phyloP scores from a whole-genome alignment of 2,888 invertebrate genomes.

The Drymonia ruficornis region DNA sequence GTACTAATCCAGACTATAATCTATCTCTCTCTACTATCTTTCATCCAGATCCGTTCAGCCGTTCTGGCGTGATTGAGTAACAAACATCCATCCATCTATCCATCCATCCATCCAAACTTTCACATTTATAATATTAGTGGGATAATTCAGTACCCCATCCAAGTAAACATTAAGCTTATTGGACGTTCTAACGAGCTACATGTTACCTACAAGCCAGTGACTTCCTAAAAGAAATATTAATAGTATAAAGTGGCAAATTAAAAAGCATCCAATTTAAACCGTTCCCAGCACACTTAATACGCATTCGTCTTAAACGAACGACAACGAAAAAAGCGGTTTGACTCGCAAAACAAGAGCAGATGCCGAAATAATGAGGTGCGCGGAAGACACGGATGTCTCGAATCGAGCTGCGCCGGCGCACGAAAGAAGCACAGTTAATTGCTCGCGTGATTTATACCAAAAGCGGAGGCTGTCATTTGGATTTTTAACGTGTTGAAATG shows the following conservation, averaged over 20 bases:
- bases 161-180: too few species aligned
- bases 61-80: too few species aligned
- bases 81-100: too few species aligned
- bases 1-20: too few species aligned
- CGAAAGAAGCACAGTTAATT: slow-evolving; percentile 38
- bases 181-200: too few species aligned
- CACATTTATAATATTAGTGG: too few species aligned
- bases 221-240: not conserved
- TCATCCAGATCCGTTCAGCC: too few species aligned
- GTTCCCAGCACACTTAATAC: slow-evolving; percentile 28
- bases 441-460: slow-evolving; percentile 41
- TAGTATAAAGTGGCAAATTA: not conserved
- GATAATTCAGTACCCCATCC: too few species aligned
- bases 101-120: too few species aligned
- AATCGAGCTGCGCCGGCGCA: slow-evolving; percentile 37
- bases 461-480: slow-evolving; percentile 36
- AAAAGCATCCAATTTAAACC: slow-evolving; percentile 22
- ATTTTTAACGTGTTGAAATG: slow-evolving; percentile 31
- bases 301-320: slow-evolving; percentile 33
- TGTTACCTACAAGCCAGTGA: not conserved
- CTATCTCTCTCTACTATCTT: too few species aligned
- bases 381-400: slow-evolving; percentile 55
- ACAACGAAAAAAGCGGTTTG: slow-evolving; percentile 25
- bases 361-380: slow-evolving; percentile 73
- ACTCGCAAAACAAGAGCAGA: slow-evolving; percentile 69